A percentile compares a stretch with the other conserved stretches of the same genome.
Evolutionary conservation across 2,797 vertebrate species (phyloP).

Genomic region (Eulemur mongoz): DNA sequence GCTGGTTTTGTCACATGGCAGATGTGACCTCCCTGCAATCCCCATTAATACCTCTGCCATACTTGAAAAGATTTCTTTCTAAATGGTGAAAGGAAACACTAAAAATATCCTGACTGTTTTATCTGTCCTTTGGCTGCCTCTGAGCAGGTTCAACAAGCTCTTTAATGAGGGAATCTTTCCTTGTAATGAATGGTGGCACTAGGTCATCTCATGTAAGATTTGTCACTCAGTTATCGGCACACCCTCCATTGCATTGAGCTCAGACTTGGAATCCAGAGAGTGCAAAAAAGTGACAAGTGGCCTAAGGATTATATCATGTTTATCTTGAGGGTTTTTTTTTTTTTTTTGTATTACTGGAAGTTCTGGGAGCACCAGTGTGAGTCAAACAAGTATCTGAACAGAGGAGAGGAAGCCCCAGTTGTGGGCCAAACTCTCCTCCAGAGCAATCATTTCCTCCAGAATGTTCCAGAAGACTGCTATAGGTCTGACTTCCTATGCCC

Average conservation of each 20-base stretch:
- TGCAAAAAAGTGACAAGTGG: background rate
- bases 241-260: background rate
- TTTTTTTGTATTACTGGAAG: background rate
- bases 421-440: background rate
- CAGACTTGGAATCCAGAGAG: background rate
- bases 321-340: background rate
- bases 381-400: background rate
- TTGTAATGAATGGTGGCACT: background rate
- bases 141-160: slow-evolving; percentile 22
- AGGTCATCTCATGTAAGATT: background rate
- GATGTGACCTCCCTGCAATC: slow-evolving; percentile 24
- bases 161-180: slow-evolving; percentile 54
- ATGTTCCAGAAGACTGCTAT: background rate
- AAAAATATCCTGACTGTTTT: slow-evolving; percentile 64
- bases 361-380: background rate
- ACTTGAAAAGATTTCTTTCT: slow-evolving; percentile 59
- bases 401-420: background rate
- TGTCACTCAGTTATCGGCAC: background rate
- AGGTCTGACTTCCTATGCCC: background rate
- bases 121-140: slow-evolving; percentile 51
- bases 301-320: background rate
- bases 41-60: slow-evolving; percentile 18
- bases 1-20: slow-evolving; percentile 32
- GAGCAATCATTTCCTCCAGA: background rate
- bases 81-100: slow-evolving; percentile 50